Evolutionary conservation across 92 coral and sea anemone genomes (phyloP).

Genomic region (Siderastrea siderea): DNA sequence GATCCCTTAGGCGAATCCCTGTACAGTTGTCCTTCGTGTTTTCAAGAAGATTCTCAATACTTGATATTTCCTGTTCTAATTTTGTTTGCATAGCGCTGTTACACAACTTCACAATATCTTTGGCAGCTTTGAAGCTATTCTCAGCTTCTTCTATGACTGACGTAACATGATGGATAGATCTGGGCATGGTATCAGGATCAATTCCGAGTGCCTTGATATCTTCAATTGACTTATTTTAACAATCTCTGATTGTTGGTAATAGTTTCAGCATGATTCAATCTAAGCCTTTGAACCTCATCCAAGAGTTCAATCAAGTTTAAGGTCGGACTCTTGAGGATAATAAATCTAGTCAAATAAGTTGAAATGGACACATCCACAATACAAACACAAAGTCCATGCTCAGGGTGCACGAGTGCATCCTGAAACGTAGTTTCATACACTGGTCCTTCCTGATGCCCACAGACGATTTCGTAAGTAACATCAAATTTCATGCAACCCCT

Average conservation of each 20-base stretch:
- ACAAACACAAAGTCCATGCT: conserved; percentile 26
- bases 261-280: no score
- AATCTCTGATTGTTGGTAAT: no score
- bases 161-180: background rate
- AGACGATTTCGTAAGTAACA: conserved; percentile 14
- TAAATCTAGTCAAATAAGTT: no score
- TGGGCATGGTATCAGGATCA: background rate
- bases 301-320: conserved; percentile 5
- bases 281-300: background rate
- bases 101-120: background rate
- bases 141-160: background rate
- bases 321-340: no score
- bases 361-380: no score
- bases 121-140: background rate
- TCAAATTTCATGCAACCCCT: no score
- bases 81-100: background rate
- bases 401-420: conserved; percentile 43
- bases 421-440: conserved; percentile 53
- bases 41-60: background rate
- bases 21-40: conserved; percentile 5
- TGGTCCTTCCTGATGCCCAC: conserved; percentile 47
- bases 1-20: conserved; percentile 4
- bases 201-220: background rate
- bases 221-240: background rate
- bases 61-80: conserved; percentile 1